phyloP scores from a whole-genome alignment of 2,797 vertebrate genomes.

The Tinamus major region DNA sequence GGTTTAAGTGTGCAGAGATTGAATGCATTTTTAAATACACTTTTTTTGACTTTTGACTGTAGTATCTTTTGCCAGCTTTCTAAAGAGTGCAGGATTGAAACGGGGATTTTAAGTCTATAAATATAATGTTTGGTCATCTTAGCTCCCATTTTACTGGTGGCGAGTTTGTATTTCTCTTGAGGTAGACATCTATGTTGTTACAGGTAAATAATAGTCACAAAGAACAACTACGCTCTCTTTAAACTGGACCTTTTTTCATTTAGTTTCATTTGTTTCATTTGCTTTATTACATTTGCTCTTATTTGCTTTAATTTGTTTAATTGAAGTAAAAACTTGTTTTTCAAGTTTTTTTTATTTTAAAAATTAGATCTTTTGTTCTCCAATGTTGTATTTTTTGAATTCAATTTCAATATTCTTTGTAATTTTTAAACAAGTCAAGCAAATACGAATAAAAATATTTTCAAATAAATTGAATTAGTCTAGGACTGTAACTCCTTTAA shows the following conservation, averaged over 20 bases:
- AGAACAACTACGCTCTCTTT: neutral
- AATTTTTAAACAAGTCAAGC: neutral
- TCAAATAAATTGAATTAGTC: neutral
- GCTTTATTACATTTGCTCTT: neutral
- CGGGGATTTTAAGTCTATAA: neutral
- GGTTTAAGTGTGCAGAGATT: neutral
- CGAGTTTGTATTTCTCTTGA: neutral
- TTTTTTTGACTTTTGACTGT: neutral
- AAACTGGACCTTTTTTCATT: neutral
- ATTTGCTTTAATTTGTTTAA: neutral
- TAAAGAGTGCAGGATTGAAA: neutral
- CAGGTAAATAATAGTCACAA: neutral
- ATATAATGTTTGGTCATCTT: neutral
- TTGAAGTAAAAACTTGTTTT: neutral
- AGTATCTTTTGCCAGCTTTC: neutral
- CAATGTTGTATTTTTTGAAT: neutral
- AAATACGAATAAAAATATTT: neutral
- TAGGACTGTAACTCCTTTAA: neutral
- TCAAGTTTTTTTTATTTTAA: neutral
- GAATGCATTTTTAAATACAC: neutral
- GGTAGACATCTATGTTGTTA: neutral
- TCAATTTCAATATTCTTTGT: neutral
- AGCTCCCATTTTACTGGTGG: neutral
- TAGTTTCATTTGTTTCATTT: neutral
- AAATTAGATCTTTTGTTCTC: neutral